Evolutionary conservation across 2,797 vertebrate genomes (phyloP), one percentile per base, ranked within the genome.

Genomic region (Eurystomus glaucurus): DNA sequence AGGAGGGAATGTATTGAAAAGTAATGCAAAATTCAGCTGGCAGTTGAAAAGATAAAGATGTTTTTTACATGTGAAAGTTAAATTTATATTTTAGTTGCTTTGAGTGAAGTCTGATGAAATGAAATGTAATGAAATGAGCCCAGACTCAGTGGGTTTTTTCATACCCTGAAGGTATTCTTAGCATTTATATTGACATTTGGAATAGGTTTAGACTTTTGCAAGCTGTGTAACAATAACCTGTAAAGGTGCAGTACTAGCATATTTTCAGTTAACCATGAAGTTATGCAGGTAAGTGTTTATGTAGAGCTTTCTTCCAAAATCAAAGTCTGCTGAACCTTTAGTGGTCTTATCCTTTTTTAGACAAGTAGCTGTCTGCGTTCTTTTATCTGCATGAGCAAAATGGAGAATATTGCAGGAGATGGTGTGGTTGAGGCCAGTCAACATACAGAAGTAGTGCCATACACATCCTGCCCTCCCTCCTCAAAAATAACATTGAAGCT

Each of bases 131-230:
- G 11, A 92, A 89, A 88, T 71, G 52, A 93, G 31, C 83, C 23
- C 23, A 65, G 11, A 39, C 28, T 94, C 70, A 20, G 57, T 55
- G 74, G 10, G 5, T 4, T 81, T 92, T 93, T 76, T 96, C 79
- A 62, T 90, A 91, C 70, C 57, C 65, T 85, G n/a, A 62, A 94
- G 85, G 33, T 84, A 55, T 76, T 66, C 93, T 92, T 88, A 88
- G 68, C 85, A 95, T 96, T 92, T 97, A 45, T 95, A 37, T 74
- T 95, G 69, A 95, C 55, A 92, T 94, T 96, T 97, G 74, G 66
- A 95, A 95, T 61, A 46, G 20, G 8, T 50, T 84, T 87, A 50
- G 46, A 57, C 65, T 97, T 96, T 76, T 48, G 76, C 31, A 96
- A 92, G 41, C 45, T 4, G 1, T 61, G 43, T 37, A 85, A 85